A percentile compares a stretch with the other conserved stretches of the same genome.
These are phyloP conservation scores for Epiblema foenella DNA, from an alignment of 2,888 invertebrate genomes.

Conservation along the genomic window DNA sequence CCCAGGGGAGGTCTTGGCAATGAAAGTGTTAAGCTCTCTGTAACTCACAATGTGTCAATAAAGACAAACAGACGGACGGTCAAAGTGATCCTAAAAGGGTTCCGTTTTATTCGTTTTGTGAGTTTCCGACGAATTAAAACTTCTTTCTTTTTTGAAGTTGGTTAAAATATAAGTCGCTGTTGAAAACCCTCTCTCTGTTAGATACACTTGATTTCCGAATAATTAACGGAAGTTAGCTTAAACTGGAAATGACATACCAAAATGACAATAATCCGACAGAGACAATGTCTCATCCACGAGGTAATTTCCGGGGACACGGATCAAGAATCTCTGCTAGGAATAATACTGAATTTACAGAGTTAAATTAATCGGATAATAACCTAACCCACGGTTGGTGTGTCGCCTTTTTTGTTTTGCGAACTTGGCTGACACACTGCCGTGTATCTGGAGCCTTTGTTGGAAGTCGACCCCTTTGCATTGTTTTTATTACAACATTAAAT, in stretches of 20 bases:
- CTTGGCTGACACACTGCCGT: too few species aligned
- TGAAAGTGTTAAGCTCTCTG: too few species aligned
- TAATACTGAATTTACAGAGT: slow-evolving; percentile 53
- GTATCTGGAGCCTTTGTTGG: slow-evolving; percentile 5
- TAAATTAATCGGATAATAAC: too few species aligned
- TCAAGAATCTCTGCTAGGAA: slow-evolving; percentile 55
- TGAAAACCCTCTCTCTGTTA: slow-evolving; percentile 61
- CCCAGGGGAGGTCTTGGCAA: too few species aligned
- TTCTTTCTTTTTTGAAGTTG: too few species aligned
- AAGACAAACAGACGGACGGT: too few species aligned
- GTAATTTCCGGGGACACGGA: slow-evolving; percentile 73
- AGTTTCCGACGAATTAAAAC: too few species aligned
- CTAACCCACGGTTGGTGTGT: too few species aligned
- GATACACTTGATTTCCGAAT: slow-evolving; percentile 71
- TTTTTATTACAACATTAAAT: slow-evolving; percentile 28
- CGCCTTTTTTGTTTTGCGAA: too few species aligned
- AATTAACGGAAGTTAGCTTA: slow-evolving; percentile 75
- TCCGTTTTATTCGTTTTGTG: too few species aligned
- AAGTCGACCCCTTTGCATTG: slow-evolving; percentile 18
- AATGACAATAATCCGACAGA: slow-evolving; percentile 74
- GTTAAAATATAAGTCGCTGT: slow-evolving; percentile 60
- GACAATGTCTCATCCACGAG: slow-evolving; percentile 72
- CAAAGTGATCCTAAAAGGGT: too few species aligned
- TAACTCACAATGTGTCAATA: too few species aligned
- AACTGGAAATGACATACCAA: slow-evolving; percentile 76